A percentile compares a stretch with the other conserved stretches of the same genome.
These are phyloP conservation scores for Diorhabda carinulata DNA, from an alignment of 1,140 invertebrate genomes.

Conservation along the genomic window DNA sequence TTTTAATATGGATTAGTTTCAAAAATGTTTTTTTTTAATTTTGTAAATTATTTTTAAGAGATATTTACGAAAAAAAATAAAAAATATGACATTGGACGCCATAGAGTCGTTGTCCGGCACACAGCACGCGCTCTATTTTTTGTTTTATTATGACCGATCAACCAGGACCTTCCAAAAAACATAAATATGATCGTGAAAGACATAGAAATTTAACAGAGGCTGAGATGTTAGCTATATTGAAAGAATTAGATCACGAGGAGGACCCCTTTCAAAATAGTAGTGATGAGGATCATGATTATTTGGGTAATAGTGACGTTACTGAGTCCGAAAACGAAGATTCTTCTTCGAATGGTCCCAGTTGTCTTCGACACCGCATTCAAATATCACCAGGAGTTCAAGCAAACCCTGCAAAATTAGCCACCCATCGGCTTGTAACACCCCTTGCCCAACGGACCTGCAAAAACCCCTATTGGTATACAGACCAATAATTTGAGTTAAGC, in stretches of 20 bases:
- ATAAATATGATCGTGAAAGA: slow-evolving; percentile 1
- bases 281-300: slow-evolving; percentile 19
- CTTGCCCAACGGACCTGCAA: too few species aligned
- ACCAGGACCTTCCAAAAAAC: slow-evolving; percentile 7
- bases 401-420: not conserved
- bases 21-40: too few species aligned
- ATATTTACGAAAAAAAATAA: too few species aligned
- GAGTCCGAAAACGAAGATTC: slow-evolving; percentile 5
- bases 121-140: slow-evolving; percentile 1
- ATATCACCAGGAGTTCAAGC: not conserved
- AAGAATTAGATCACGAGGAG: slow-evolving; percentile 7
- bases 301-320: not conserved
- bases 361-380: not conserved
- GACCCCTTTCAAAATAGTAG: slow-evolving; percentile 1
- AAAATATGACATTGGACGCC: slow-evolving; percentile 1
- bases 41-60: too few species aligned
- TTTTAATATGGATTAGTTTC: too few species aligned
- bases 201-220: slow-evolving; percentile 1
- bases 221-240: slow-evolving; percentile 6
- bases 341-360: too few species aligned
- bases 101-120: not conserved
- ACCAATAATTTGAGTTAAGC: too few species aligned
- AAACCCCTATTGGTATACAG: too few species aligned
- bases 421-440: not conserved
- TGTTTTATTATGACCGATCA: slow-evolving; percentile 1